phyloP scores from a whole-genome alignment of 1,140 invertebrate genomes.

The Bombus sibiricus region DNA sequence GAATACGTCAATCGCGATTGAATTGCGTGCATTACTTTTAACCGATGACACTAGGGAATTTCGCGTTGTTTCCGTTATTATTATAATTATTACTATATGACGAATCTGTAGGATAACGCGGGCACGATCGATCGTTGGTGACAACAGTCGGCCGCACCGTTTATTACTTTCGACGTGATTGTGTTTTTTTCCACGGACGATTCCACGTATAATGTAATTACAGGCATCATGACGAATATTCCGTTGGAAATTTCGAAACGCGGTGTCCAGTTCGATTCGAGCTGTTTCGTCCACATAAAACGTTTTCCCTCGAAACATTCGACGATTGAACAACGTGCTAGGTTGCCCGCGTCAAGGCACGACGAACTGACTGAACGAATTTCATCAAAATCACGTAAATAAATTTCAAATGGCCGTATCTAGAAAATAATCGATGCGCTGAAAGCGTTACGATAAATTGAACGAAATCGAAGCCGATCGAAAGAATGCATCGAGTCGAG shows the following conservation, averaged over 20 bases:
- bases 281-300: not conserved
- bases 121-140: slow-evolving; percentile 7
- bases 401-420: not conserved
- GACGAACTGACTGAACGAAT: not conserved
- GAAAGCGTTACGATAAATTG: not conserved
- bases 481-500: not conserved
- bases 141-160: not conserved
- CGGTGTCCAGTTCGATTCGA: not conserved
- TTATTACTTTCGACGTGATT: slow-evolving; percentile 34
- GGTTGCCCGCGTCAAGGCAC: not conserved
- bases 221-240: not conserved
- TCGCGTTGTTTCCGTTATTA: not conserved
- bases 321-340: not conserved
- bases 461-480: not conserved
- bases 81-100: not conserved
- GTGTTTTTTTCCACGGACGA: not conserved
- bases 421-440: not conserved
- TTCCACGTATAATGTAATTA: not conserved
- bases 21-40: not conserved
- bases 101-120: not conserved
- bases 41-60: not conserved
- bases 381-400: not conserved
- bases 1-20: too few species aligned
- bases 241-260: not conserved
- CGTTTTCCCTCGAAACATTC: not conserved